Evolutionary conservation across 2,888 invertebrate genomes (phyloP), one percentile per base, ranked within the genome.

Genomic region (Masnerella sp.): DNA sequence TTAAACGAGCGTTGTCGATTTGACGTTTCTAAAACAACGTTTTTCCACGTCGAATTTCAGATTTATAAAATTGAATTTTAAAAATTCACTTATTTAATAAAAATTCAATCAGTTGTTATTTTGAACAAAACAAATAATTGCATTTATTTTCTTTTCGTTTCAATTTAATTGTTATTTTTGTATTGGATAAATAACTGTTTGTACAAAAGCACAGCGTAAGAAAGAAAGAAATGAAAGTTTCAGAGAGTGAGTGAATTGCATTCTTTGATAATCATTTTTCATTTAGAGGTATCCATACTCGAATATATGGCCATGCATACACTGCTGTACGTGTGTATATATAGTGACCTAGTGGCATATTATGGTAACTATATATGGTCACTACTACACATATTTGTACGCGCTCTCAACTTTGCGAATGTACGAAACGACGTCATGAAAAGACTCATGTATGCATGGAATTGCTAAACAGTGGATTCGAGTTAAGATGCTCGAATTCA

Each of bases 311-410:
- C 28, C 49, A 36, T 49, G 42, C 38, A 18, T 28, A 42, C 22
- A n/a, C n/a, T n/a, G 17, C 43, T 49, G 52, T 28, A 56, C 54
- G 47, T 68, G 58, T 42, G 32, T 56, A 17, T 51, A 61, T 45
- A 61, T 51, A 49, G 49, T 68, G 73, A 73, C 73, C 67, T 67
- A 73, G 73, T 73, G 56, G 67, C 73, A 62, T 67, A 67, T 67
- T 62, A 73, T 61, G 61, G 47, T 25, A 47, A 61, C 65, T 69
- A 69, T 64, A 64, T 64, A 64, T 36, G 52, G 61, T 45, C 54
- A 42, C 62, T 28, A 59, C 38, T 25, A 32, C 49, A 52, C 51
- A 43, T 20, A 52, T 52, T 43, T 42, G 28, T 18, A 32, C 47
- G 38, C 47, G 38, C 38, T 45, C 51, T 32, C 45, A 40, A 28